Evolutionary conservation across 2,888 invertebrate species (phyloP), one percentile per base, ranked within the genome.

Genomic region (Eilema sororculum): DNA sequence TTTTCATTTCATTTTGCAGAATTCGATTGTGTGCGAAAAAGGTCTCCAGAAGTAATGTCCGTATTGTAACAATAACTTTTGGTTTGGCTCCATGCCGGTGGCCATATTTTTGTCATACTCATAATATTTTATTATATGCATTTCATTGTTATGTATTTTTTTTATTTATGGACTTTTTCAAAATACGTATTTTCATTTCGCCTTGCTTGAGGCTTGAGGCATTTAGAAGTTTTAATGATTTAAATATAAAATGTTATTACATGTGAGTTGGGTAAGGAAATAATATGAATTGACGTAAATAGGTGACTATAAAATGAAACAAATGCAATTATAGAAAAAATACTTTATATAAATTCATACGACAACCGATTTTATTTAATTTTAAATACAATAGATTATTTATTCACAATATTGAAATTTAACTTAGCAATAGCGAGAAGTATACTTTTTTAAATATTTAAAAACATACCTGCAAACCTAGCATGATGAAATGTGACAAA

Each of bases 291-390:
- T n/a, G n/a, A n/a, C n/a, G n/a, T n/a, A n/a, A n/a, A n/a, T n/a
- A n/a, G n/a, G n/a, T n/a, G n/a, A n/a, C n/a, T n/a, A n/a, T 28
- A 5, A 79, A 89, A 86, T 84, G 75, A 91, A 89, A 89, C 85
- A 79, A 77, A n/a, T 8, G 33, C 9, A 16, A 59, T 65, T 65
- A 74, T 91, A 85, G 85, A 87, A 91, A 93, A 93, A 91, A 92
- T 91, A 92, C 76, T 87, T 93, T 89, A 91, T 94, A 93, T 91
- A 94, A 94, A 94, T 92, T 89, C 89, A 91, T 93, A 93, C 91
- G 91, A 92, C 93, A 93, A 93, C 92, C 90, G 87, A 90, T 91
- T 91, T 79, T 88, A 85, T 85, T 86, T 83, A 86, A 74, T 84
- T 83, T 81, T 78, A 85, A 76, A 82, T 75, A 81, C 71, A 75